Base-by-base conservation (phyloP, 2,113 vertebrate genomes). In the Aptenodytes forsteri region DNA sequence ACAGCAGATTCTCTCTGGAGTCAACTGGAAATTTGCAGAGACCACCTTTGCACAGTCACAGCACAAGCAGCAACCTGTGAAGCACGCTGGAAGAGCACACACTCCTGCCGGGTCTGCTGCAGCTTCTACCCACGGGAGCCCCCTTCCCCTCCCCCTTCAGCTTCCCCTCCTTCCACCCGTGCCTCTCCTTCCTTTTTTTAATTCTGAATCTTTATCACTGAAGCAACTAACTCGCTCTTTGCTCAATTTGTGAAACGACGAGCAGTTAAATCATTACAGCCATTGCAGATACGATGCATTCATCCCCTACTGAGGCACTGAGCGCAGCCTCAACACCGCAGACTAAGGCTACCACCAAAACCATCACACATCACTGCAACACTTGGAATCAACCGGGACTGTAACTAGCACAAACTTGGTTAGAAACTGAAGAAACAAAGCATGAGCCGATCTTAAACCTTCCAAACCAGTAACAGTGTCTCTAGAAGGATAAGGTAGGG, bases 51-150 rank as follows among this genome's bases (percentile, higher is more conserved):
- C 18, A 13, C 26, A 49, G 42, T 6, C 30, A 13, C 40, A 27
- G 70, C 58, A 16, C 15, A 11, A 36, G 26, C 20, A 34, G 22
- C 13, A 29, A 18, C 32, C 61, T 23, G 36, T 5, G 22, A 70
- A 47, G 27, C 2, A 3, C 6, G 2, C 30, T 46, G 58, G 55
- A 26, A 20, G 27, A 54, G 40, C 21, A 16, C 12, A 2, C 0
- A 3, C 7, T 58, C 56, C 70, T 17, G 11, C 7, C 7, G 2
- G 2, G 19, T 32, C 66, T n/a, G n/a, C 29, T 19, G 38, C 2
- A 13, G 22, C 38, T 59, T 34, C 77, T 6, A 25, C 58, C 50
- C 42, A 5, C 0, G 4, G 38, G 13, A 71, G 13, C n/a, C 32
- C 44, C 23, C 55, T 38, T 81, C n/a, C 62, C 17, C 56, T n/a